Evolutionary conservation across 2,888 invertebrate genomes (phyloP).

Genomic region (Spialia ferax): DNA sequence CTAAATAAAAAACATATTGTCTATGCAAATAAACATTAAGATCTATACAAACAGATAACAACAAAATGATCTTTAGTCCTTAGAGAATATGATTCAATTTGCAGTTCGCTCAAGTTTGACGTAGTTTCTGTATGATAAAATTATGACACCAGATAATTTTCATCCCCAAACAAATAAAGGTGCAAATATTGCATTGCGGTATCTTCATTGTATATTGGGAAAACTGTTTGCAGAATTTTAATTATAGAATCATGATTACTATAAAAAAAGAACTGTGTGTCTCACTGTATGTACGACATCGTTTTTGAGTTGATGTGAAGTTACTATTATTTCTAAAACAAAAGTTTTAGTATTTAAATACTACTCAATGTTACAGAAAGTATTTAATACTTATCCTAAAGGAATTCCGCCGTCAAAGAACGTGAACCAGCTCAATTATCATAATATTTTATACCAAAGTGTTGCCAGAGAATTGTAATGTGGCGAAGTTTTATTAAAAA

Average conservation of each 20-base stretch:
- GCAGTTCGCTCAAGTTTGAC: not conserved
- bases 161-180: not conserved
- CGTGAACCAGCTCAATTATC: not conserved
- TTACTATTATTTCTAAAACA: no score
- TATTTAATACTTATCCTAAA: not conserved
- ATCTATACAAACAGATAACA: not conserved
- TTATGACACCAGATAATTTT: not conserved
- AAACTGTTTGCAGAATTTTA: not conserved
- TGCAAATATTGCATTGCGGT: not conserved
- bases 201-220: not conserved
- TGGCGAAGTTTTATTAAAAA: constrained; percentile 6
- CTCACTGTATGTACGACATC: no score
- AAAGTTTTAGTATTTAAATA: no score
- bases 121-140: not conserved
- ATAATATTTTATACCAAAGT: constrained; percentile 1
- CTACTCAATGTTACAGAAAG: no score
- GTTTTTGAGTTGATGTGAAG: no score
- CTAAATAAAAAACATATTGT: constrained; percentile 2
- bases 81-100: not conserved
- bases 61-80: not conserved
- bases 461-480: not conserved
- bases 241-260: not conserved
- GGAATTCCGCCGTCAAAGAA: not conserved
- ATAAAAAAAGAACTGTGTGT: no score
- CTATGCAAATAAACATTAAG: not conserved